Percentiles rank a stretch among this genome's conserved stretches.
These are phyloP conservation scores for Bactericera cockerelli DNA, from an alignment of 1,140 invertebrate species.

Conservation along the genomic window DNA sequence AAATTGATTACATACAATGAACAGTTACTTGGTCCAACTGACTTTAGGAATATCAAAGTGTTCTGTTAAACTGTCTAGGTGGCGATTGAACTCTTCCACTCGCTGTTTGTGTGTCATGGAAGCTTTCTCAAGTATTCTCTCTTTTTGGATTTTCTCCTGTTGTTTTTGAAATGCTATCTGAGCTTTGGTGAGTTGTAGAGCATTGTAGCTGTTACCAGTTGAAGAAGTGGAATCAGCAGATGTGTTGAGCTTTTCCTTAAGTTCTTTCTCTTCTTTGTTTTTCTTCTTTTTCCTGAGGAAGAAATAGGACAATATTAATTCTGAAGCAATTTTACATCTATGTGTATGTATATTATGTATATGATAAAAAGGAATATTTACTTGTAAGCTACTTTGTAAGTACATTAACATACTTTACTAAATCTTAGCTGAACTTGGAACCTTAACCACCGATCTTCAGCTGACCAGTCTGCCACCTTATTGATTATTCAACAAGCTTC, in stretches of 20 bases:
- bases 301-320: constrained; percentile 1
- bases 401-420: too few species aligned
- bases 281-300: constrained; percentile 57
- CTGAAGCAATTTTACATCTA: not conserved
- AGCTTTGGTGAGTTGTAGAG: constrained; percentile 57
- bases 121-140: constrained; percentile 78
- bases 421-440: too few species aligned
- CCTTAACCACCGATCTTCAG: too few species aligned
- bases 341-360: not conserved
- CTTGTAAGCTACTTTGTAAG: not conserved
- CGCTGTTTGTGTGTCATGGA: constrained; percentile 88
- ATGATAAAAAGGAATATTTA: not conserved
- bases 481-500: not conserved
- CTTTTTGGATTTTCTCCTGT: constrained; percentile 79
- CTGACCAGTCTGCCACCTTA: not conserved
- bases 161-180: constrained; percentile 74
- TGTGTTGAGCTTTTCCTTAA: constrained; percentile 36
- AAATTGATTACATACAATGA: too few species aligned
- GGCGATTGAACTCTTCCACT: constrained; percentile 91
- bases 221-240: constrained; percentile 27
- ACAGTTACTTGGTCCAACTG: constrained; percentile 94
- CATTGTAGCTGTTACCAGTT: constrained; percentile 27
- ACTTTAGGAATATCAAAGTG: constrained; percentile 98
- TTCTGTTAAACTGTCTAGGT: constrained; percentile 83
- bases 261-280: constrained; percentile 42